Conservation (phyloP, 2,797 vertebrate species). For the Rallus crepitans region DNA sequence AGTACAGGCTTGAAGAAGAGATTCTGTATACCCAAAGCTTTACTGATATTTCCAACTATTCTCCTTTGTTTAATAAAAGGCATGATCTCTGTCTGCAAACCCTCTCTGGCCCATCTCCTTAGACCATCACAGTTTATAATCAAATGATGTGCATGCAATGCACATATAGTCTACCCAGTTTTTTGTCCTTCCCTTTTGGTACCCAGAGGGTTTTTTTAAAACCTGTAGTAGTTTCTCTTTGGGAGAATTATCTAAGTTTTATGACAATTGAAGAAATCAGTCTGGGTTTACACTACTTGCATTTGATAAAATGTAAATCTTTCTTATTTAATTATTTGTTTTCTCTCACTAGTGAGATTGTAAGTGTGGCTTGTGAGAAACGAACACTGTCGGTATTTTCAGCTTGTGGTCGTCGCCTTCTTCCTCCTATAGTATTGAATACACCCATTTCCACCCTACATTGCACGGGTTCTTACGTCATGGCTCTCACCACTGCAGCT, state of each 20-base stretch:
- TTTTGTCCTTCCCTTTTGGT: not conserved
- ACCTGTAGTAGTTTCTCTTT: not conserved
- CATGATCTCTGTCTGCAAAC: not conserved
- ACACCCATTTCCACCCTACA: slow-evolving; percentile 90
- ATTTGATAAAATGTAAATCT: not conserved
- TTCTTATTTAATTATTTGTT: not conserved
- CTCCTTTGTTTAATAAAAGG: not conserved
- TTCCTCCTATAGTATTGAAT: slow-evolving; percentile 91
- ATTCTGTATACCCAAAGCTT: not conserved
- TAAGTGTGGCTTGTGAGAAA: slow-evolving; percentile 93
- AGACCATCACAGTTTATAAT: not conserved
- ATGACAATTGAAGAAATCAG: not conserved
- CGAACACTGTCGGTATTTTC: slow-evolving; percentile 93
- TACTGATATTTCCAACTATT: not conserved
- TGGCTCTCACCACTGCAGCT: slow-evolving; percentile 92
- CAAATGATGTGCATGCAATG: not conserved
- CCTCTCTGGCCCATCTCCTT: not conserved
- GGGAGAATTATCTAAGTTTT: not conserved
- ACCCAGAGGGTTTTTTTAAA: not conserved
- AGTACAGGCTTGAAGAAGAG: not conserved
- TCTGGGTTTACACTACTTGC: not conserved
- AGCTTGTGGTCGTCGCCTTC: slow-evolving; percentile 90
- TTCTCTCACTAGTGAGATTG: slow-evolving; percentile 83
- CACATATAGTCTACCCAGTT: not conserved
- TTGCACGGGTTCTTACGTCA: slow-evolving; percentile 91